These are phyloP conservation scores for Polypterus bichir DNA, from an alignment of 2,113 vertebrate genomes.

Conservation along the genomic window DNA sequence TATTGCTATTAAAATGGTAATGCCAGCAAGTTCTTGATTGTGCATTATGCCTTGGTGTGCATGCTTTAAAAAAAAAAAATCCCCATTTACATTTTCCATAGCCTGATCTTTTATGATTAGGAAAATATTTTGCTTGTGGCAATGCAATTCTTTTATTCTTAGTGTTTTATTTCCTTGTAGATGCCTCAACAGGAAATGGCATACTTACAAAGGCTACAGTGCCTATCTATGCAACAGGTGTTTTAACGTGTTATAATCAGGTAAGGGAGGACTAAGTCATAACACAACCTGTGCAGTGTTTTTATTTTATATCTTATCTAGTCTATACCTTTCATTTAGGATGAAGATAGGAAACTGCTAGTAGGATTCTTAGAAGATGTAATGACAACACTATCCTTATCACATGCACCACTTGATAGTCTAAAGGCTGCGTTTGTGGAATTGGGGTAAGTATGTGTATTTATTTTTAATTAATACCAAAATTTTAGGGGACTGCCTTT, in stretches of 20 bases:
- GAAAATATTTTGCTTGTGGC: constrained; percentile 18
- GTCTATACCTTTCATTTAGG: constrained; percentile 44
- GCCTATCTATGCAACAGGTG: constrained; percentile 96
- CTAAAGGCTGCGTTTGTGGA: constrained; percentile 97
- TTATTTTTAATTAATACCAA: constrained; percentile 8
- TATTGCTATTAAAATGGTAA: too few relatives aligned
- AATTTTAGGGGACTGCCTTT: too few relatives aligned
- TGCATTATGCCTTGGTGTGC: too few relatives aligned
- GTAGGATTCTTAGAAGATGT: constrained; percentile 95
- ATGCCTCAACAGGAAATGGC: constrained; percentile 76
- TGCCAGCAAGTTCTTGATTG: too few relatives aligned
- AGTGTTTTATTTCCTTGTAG: constrained; percentile 35
- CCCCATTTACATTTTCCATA: too few relatives aligned
- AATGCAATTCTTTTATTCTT: constrained; percentile 17
- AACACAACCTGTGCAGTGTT: constrained; percentile 12
- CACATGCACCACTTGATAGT: constrained; percentile 87
- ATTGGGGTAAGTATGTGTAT: constrained; percentile 63
- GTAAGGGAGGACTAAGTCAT: constrained; percentile 37
- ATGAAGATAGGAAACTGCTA: constrained; percentile 91
- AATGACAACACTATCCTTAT: constrained; percentile 90
- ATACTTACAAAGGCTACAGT: constrained; percentile 96
- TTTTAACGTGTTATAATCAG: constrained; percentile 96
- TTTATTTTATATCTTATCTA: constrained; percentile 12
- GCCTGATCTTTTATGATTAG: constrained; percentile 16
- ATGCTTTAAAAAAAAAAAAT: too few relatives aligned